Base-by-base conservation (phyloP, 2,888 invertebrate species). In the Drosophila longiperda region DNA sequence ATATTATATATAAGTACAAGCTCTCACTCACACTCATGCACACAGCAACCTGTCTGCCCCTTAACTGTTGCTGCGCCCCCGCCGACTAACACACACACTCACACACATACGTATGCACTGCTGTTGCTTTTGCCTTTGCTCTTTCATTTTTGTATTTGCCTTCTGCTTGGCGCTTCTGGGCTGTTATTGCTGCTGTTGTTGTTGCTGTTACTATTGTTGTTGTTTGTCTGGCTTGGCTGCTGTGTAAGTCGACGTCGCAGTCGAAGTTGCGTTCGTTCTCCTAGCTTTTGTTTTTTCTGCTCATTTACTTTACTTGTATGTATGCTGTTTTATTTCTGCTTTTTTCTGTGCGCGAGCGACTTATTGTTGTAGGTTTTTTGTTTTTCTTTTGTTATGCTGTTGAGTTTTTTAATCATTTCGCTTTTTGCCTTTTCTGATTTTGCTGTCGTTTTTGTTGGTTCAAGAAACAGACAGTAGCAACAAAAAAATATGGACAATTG, bases 51-150 rank as follows among this genome's bases (percentile, higher is more conserved):
- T 80, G 80, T 80, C 77, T 81, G 76, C 74, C 83, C 80, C 75
- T 66, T 79, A 87, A 79, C 85, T 89, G 89, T 87, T 84, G 89
- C 86, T 83, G 85, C 85, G 72, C 87, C 78, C 87, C 85, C 80
- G 75, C 77, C 64, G 62, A 75, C 80, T 29, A 59, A 53, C 17
- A 55, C 40, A 42, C 48, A 45, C 50, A 57, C 36, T 53, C 61
- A 67, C 32, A 50, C 38, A 52, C 33, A 50, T 54, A 61, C 12
- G 45, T 45, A 52, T 45, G 62, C 77, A 64, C 66, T 65, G 64
- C 66, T 73, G 72, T 38, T 66, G 73, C 32, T 15, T 26, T 40
- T 65, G 72, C 29, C 8, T 20, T 34, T 58, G 69, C 67, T 80
- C 60, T 70, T 54, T 62, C 65, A 61, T 65, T 81, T 45, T 78